A percentile compares a stretch with the other conserved stretches of the same genome.
These are phyloP conservation scores for Salvelinus fontinalis DNA, from an alignment of 2,113 vertebrate species.

Conservation along the genomic window DNA sequence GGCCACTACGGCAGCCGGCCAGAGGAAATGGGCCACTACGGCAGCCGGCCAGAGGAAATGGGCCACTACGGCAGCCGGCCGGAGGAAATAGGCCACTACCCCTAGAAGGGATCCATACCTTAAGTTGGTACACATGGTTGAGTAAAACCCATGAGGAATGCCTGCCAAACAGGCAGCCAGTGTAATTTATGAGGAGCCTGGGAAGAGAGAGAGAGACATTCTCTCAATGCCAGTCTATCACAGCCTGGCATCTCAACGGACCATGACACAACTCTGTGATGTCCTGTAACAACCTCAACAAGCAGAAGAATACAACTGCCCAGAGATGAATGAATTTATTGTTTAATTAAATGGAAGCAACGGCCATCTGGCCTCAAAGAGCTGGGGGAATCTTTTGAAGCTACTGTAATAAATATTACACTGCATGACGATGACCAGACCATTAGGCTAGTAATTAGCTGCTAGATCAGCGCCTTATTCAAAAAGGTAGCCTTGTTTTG, in stretches of 20 bases:
- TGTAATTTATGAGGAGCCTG: neutral
- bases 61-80: no score
- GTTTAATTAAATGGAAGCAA: neutral
- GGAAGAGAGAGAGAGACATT: constrained; percentile 17
- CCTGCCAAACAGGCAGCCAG: constrained; percentile 22
- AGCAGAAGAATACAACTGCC: neutral
- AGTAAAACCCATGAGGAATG: constrained; percentile 45
- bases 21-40: no score
- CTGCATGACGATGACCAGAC: neutral
- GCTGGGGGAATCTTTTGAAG: neutral
- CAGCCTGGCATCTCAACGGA: neutral
- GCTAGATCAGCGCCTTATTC: neutral
- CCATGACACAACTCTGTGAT: constrained; percentile 2
- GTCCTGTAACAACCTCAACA: neutral
- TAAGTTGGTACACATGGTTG: constrained; percentile 17
- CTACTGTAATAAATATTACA: neutral
- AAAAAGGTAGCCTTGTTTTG: neutral
- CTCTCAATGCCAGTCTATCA: constrained; percentile 23
- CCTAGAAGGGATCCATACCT: constrained; percentile 34
- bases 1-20: no score
- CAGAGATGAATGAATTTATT: neutral
- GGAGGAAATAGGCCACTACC: neutral
- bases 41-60: no score
- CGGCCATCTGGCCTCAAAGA: neutral
- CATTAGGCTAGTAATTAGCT: neutral